Conservation (phyloP, 2,797 vertebrate species). For the Gymnoscopelus braueri region DNA sequence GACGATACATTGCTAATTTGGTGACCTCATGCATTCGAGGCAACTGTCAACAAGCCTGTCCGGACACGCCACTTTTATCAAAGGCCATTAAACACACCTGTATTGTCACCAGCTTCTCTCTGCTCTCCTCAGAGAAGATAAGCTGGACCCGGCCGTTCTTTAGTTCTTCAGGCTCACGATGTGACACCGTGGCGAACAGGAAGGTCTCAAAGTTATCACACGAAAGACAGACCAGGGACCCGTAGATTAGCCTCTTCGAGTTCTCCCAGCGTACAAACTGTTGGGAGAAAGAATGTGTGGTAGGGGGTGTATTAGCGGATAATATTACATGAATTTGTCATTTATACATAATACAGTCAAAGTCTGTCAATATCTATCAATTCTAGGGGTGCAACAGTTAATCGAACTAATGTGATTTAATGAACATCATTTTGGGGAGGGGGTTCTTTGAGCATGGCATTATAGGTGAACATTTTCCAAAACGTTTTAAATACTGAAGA, state of each 20-base stretch:
- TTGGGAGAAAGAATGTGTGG: not conserved
- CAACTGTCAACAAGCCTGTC: not conserved
- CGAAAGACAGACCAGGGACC: conserved; percentile 93
- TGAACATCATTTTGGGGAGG: too few species aligned
- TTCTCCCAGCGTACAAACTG: conserved; percentile 92
- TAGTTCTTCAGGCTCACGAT: conserved; percentile 81
- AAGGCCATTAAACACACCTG: conserved; percentile 60
- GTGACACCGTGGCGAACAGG: conserved; percentile 90
- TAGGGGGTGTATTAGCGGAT: not conserved
- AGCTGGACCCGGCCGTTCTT: conserved; percentile 83
- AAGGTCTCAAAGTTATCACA: conserved; percentile 91
- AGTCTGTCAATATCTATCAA: not conserved
- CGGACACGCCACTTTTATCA: not conserved
- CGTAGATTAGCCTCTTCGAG: conserved; percentile 91
- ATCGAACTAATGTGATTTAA: too few species aligned
- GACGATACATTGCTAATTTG: too few species aligned
- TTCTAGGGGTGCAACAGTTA: too few species aligned
- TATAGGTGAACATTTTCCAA: too few species aligned
- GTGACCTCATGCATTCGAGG: not conserved
- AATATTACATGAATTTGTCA: not conserved
- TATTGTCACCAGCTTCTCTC: conserved; percentile 72
- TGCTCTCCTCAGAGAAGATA: conserved; percentile 85
- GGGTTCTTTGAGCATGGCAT: too few species aligned
- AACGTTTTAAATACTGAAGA: too few species aligned
- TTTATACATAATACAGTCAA: not conserved